Evolutionary conservation across 2,113 vertebrate species (phyloP).

Genomic region (Rhea americana): DNA sequence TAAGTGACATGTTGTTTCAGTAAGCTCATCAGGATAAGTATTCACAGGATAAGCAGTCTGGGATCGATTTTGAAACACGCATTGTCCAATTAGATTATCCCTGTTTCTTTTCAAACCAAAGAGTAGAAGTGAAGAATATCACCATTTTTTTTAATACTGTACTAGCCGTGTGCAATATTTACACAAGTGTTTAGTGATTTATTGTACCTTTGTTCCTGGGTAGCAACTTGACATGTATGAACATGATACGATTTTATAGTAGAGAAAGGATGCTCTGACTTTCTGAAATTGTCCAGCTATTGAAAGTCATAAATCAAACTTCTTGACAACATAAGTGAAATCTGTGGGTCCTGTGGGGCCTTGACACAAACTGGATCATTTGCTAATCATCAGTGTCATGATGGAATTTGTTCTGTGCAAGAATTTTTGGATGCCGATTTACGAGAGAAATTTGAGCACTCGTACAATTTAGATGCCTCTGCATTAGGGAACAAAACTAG

Average conservation of each 20-base stretch:
- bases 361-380: not conserved
- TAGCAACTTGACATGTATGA: not conserved
- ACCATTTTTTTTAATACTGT: not conserved
- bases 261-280: not conserved
- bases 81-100: not conserved
- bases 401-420: not conserved
- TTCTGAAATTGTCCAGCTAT: not conserved
- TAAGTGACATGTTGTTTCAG: not conserved
- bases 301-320: not conserved
- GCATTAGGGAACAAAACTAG: accelerated
- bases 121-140: not conserved
- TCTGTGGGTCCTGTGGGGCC: not conserved
- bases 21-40: not conserved
- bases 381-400: not conserved
- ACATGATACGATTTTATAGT: not conserved
- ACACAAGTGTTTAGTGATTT: not conserved
- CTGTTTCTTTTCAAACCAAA: not conserved
- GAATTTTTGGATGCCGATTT: not conserved
- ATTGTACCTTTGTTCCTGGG: not conserved
- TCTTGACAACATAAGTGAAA: not conserved
- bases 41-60: not conserved
- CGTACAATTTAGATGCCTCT: not conserved
- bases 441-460: not conserved
- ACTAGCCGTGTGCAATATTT: not conserved
- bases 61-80: not conserved